phyloP scores from a whole-genome alignment of 2,797 vertebrate genomes.

The Enteromius fasciolatus region DNA sequence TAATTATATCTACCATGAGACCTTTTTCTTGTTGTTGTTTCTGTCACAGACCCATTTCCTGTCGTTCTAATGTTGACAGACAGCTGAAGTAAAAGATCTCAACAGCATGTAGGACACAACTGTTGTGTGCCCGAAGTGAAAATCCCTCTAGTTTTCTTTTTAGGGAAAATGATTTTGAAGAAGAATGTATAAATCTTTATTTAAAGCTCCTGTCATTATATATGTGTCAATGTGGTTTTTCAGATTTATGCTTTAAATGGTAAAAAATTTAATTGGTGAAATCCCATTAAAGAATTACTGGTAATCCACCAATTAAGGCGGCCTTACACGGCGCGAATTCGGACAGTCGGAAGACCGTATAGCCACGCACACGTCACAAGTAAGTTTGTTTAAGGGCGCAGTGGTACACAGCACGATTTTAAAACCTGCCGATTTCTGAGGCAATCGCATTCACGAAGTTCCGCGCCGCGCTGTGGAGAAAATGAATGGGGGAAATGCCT shows the following conservation, averaged over 20 bases:
- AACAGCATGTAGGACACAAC: neutral
- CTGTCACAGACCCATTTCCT: constrained; percentile 51
- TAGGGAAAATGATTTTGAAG: neutral
- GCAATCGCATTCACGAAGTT: no score
- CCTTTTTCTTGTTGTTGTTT: constrained; percentile 22
- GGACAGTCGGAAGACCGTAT: no score
- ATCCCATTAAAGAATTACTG: no score
- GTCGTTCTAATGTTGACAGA: constrained; percentile 13
- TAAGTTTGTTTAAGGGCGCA: no score
- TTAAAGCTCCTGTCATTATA: neutral
- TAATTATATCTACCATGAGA: neutral
- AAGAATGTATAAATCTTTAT: neutral
- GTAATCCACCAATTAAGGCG: neutral
- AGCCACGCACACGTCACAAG: no score
- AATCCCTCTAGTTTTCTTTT: neutral
- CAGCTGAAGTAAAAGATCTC: neutral
- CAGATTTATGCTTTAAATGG: neutral
- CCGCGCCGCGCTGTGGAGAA: neutral
- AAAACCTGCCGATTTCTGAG: no score
- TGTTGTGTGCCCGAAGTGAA: neutral
- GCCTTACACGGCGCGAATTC: no score
- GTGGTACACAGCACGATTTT: no score
- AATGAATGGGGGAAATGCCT: neutral
- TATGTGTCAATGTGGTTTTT: neutral
- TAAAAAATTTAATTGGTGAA: neutral